These are phyloP conservation scores for Thunnus albacares DNA, from an alignment of 2,797 vertebrate genomes.

Conservation along the genomic window DNA sequence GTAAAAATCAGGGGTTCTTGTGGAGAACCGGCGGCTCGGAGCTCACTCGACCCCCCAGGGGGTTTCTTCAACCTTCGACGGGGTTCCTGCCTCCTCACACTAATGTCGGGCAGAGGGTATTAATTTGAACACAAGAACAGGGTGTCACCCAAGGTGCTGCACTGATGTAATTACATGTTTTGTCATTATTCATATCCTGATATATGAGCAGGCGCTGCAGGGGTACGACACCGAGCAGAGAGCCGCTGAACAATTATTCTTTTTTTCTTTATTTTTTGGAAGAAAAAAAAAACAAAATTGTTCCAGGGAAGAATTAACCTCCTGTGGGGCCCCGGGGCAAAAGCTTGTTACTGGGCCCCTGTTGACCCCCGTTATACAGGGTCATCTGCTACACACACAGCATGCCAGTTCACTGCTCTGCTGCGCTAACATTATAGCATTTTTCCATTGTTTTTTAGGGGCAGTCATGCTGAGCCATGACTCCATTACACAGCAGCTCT, in stretches of 20 bases:
- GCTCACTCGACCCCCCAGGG: background rate
- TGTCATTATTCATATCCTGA: constrained; percentile 62
- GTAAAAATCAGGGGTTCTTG: constrained; percentile 16
- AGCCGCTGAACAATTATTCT: background rate
- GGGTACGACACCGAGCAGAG: background rate
- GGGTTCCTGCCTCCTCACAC: constrained; percentile 14
- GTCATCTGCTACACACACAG: too few species aligned
- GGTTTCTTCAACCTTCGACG: too few species aligned
- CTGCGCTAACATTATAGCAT: too few species aligned
- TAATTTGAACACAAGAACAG: constrained; percentile 45
- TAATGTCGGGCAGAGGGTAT: constrained; percentile 45
- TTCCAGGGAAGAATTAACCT: background rate
- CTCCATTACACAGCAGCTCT: too few species aligned
- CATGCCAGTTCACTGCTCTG: too few species aligned
- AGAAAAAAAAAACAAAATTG: background rate
- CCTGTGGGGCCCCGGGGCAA: too few species aligned
- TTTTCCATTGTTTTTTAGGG: too few species aligned
- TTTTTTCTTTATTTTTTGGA: background rate
- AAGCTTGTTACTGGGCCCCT: too few species aligned
- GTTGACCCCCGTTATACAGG: too few species aligned
- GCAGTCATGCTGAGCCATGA: too few species aligned
- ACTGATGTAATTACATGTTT: constrained; percentile 59
- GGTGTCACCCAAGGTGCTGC: constrained; percentile 35
- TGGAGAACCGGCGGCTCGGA: background rate
- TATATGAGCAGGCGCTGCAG: background rate